phyloP scores from a whole-genome alignment of 2,888 invertebrate genomes.

The Leptothorax acervorum region DNA sequence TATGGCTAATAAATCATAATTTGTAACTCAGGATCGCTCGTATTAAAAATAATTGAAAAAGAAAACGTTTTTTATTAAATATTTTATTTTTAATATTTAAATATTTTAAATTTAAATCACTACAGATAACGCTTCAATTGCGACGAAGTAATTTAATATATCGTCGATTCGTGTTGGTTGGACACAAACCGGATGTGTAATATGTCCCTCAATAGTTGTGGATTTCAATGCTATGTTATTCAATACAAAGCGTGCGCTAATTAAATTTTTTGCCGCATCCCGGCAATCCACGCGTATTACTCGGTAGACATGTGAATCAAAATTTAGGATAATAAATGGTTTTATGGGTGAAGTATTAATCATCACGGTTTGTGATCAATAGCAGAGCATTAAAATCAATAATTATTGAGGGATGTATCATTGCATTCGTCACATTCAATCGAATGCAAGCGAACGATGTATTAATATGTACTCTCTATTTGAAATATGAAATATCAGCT shows the following conservation, averaged over 20 bases:
- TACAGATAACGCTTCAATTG: background rate
- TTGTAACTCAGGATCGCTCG: background rate
- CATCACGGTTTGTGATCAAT: background rate
- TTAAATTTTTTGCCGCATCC: constrained; percentile 25
- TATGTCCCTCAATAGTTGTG: background rate
- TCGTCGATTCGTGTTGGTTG: background rate
- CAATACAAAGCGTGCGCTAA: background rate
- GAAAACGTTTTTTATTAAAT: background rate
- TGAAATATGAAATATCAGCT: background rate
- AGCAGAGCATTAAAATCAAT: background rate
- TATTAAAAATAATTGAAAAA: background rate
- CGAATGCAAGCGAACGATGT: background rate
- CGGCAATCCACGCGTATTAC: background rate
- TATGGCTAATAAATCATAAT: background rate
- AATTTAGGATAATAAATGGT: constrained; percentile 14
- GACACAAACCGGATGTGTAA: background rate
- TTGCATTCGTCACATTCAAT: background rate
- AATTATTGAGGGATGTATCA: background rate
- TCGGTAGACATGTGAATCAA: background rate
- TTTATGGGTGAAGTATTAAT: constrained; percentile 2
- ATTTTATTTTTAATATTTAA: background rate
- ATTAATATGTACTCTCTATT: background rate
- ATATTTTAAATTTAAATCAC: background rate
- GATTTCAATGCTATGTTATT: background rate
- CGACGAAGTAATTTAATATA: constrained; percentile 5